Conservation (phyloP, 2,888 invertebrate species). For the Dendrolimus houi region DNA sequence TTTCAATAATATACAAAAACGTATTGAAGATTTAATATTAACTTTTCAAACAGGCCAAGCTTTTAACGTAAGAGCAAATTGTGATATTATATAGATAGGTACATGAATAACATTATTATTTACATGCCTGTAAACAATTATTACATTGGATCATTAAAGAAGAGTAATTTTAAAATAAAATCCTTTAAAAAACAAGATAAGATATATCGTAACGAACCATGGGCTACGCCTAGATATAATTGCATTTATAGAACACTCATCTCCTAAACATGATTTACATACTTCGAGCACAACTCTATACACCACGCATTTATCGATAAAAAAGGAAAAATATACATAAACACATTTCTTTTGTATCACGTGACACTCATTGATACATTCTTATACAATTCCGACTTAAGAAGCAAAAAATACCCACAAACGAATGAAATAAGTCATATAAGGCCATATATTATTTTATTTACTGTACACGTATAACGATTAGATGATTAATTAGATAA, state of each 20-base stretch:
- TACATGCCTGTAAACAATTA: constrained; percentile 17
- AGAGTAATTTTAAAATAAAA: not conserved
- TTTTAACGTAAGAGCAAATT: constrained; percentile 61
- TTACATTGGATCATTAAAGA: not conserved
- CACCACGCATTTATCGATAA: constrained; percentile 43
- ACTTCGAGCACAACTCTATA: constrained; percentile 45
- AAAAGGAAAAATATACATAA: constrained; percentile 24
- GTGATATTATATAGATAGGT: constrained; percentile 40
- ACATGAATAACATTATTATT: constrained; percentile 39
- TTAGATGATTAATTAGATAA: constrained; percentile 70
- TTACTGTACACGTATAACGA: constrained; percentile 73
- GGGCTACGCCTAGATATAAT: too few species aligned
- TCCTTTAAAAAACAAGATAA: too few species aligned
- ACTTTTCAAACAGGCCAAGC: constrained; percentile 70
- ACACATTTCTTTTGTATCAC: constrained; percentile 25
- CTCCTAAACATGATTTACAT: constrained; percentile 49
- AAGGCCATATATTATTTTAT: constrained; percentile 65
- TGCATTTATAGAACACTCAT: constrained; percentile 50
- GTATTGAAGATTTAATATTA: constrained; percentile 59
- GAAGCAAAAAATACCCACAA: constrained; percentile 59
- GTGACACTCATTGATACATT: constrained; percentile 35
- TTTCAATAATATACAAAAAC: constrained; percentile 73
- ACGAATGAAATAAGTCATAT: constrained; percentile 68
- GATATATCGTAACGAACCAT: too few species aligned
- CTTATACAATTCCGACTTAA: constrained; percentile 46